Base-by-base conservation (phyloP, 2,888 invertebrate species). In the Apamea monoglypha region DNA sequence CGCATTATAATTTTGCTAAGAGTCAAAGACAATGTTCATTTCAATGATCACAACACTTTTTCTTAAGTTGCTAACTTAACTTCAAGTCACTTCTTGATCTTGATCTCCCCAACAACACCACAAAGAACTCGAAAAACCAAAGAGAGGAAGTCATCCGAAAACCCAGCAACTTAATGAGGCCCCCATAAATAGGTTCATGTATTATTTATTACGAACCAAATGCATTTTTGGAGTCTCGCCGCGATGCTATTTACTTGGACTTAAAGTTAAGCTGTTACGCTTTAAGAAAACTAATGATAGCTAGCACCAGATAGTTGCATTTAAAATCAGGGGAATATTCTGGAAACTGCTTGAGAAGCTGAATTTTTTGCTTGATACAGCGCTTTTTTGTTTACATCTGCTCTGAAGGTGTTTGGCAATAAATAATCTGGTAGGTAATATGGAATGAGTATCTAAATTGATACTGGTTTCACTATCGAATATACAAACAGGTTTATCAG, bases 171-270 rank as follows among this genome's bases (percentile, higher is more conserved):
- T 92, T 95, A 95, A 95, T 95, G 95, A 95, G 92, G 89, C 81
- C 56, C 88, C 90, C 91, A 92, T 96, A 96, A 95, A 96, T 95
- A 95, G 92, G 90, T 91, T 93, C 94, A 94, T 94, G 94, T 95
- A 93, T 95, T 94, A 96, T 95, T 96, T 96, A 96, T 94, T 92
- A 93, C 88, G 86, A 89, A 90, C 91, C 91, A 92, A 92, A 93
- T 92, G 94, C 93, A 95, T 94, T 95, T 96, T 96, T 96, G 94
- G 94, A 93, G 93, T 93, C 93, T 91, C 91, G 92, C 91, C 90
- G 91, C 88, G 80, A 91, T 88, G 87, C 90, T 94, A 92, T 94
- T 93, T 93, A 91, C 92, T 91, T 71, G 85, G 91, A 92, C 92
- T 94, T 94, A 93, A 36, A 92, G 89, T 91, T 92, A 93, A 92